Evolutionary conservation across 2,797 vertebrate species (phyloP).

Genomic region (Fratercula arctica): DNA sequence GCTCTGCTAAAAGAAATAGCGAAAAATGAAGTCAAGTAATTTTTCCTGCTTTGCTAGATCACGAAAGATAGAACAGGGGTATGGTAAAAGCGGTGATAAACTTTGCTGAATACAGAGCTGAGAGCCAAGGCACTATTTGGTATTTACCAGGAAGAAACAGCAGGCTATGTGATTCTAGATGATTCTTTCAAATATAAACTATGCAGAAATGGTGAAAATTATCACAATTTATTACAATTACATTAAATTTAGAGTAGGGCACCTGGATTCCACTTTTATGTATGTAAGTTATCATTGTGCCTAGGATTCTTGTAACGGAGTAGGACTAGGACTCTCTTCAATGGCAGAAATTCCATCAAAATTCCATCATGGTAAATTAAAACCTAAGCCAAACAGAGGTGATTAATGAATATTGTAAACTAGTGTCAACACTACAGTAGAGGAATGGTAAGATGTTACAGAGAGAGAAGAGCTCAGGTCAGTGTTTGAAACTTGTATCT

Average conservation of each 20-base stretch:
- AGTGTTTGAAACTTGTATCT: background rate
- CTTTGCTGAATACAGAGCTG: background rate
- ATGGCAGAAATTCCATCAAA: background rate
- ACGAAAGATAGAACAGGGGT: background rate
- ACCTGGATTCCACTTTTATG: background rate
- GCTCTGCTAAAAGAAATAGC: background rate
- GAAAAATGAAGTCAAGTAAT: background rate
- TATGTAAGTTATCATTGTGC: background rate
- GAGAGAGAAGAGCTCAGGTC: background rate
- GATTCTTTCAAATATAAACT: background rate
- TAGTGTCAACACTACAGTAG: background rate
- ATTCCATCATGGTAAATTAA: background rate
- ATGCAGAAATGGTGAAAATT: background rate
- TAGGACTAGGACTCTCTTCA: background rate
- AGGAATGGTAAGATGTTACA: background rate
- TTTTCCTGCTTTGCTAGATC: background rate
- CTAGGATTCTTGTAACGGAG: background rate
- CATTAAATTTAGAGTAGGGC: background rate
- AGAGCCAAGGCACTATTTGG: background rate
- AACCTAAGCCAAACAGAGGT: background rate
- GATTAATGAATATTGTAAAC: background rate
- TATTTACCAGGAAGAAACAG: background rate
- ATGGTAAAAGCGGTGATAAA: background rate
- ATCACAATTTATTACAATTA: background rate
- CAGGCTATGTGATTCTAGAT: background rate